Evolutionary conservation across 1,140 invertebrate genomes (phyloP).

Genomic region (Papilio machaon): DNA sequence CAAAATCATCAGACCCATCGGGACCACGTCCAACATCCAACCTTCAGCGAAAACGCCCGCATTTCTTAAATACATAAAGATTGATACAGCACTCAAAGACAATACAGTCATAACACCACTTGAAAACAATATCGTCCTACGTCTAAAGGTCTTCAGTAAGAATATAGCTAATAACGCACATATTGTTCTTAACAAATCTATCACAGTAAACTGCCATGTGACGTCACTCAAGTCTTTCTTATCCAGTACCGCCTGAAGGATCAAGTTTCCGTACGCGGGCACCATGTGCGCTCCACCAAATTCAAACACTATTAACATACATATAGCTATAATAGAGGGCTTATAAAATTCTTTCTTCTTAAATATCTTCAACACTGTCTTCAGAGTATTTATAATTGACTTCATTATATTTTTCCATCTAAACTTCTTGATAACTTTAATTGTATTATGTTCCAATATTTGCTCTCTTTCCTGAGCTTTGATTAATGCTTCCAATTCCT

Average conservation of each 20-base stretch:
- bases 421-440: conserved; percentile 49
- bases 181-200: conserved; percentile 72
- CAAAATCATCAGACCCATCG: conserved; percentile 70
- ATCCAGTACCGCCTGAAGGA: conserved; percentile 68
- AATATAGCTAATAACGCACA: conserved; percentile 76
- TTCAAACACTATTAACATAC: conserved; percentile 75
- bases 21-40: conserved; percentile 63
- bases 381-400: conserved; percentile 55
- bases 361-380: conserved; percentile 66
- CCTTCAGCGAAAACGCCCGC: conserved; percentile 54
- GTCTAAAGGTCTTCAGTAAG: conserved; percentile 67
- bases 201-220: conserved; percentile 73
- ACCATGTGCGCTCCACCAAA: conserved; percentile 77
- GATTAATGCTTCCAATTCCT: conserved; percentile 73
- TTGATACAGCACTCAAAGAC: conserved; percentile 65
- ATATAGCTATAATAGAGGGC: conserved; percentile 73
- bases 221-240: conserved; percentile 66
- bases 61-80: conserved; percentile 72
- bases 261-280: conserved; percentile 72
- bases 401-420: conserved; percentile 56
- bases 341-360: conserved; percentile 77
- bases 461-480: conserved; percentile 61
- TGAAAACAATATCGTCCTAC: conserved; percentile 71
- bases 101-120: conserved; percentile 72
- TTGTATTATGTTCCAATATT: conserved; percentile 46